Evolutionary conservation across 1,140 invertebrate genomes (phyloP), one percentile per base, ranked within the genome.

Genomic region (Drosophila mayri): DNA sequence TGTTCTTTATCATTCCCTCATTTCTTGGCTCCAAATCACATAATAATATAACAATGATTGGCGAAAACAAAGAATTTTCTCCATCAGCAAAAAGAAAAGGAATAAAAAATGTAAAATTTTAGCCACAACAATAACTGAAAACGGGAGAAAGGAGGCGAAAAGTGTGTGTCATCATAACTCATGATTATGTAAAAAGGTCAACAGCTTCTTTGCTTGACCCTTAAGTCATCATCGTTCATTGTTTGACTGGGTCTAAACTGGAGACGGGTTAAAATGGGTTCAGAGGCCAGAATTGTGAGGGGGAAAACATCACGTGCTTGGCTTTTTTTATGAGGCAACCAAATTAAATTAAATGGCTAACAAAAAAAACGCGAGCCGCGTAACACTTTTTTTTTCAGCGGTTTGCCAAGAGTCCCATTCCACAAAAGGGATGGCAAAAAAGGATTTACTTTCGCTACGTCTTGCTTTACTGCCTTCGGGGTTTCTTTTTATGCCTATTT

Each of bases 101-200:
- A 22, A 44, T 10, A 20, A 54, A 37, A 9, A 22, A 37, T 54
- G 32, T 37, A 16, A 54, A 16, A 22, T 18, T 54, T 16, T 16
- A 30, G 18, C 37, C 62, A 65, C 70, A 75, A 66, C 73, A 38
- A 43, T 61, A 49, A 50, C 59, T 68, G 30, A 35, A 54, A 54
- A 54, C 41, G 12, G 37, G n/a, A 25, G 16, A 40, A 60, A 43
- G 70, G 57, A 20, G 58, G 12, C 14, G 59, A 63, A 60, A 74
- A 67, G 28, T 71, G 80, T 88, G 76, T 79, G 84, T 88, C 72
- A 76, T 83, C 85, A 90, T 87, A 87, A 87, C 79, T 87, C 80
- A 90, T 90, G 85, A 87, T 90, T 90, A 87, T 90, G 84, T 80
- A 84, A 88, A 87, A 87, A 78, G 84, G 84, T 87, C 84, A 87